Evolutionary conservation across 1,140 invertebrate species (phyloP), one percentile per base, ranked within the genome.

Genomic region (Dinoponera quadriceps): DNA sequence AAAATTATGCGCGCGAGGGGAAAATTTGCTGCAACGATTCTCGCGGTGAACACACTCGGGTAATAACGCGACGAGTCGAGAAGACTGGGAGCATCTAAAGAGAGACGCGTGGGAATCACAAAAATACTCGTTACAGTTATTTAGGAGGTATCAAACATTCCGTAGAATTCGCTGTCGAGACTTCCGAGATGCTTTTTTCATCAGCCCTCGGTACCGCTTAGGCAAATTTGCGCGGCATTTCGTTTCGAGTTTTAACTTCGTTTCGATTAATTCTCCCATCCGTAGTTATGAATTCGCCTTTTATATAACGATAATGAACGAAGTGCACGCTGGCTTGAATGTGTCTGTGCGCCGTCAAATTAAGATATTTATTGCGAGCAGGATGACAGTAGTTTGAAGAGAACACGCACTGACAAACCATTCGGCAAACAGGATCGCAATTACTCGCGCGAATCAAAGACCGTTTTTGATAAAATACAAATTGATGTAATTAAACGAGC

Each of bases 241-340:
- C 86, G 83, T 88, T 88, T 62, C 66, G 73, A 88, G 86, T 88
- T 88, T 88, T 85, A 88, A 88, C 78, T 80, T 88, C 59, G 69
- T 88, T 88, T 80, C 75, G 14, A 29, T 80, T 51, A 80, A 80
- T 80, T 69, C 75, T 57, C 65, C 54, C 60, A 62, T 74, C 78
- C 62, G 69, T 48, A 38, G 75, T n/a, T 7, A n/a, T n/a, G 51
- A 57, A 80, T 80, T 69, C 75, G 29, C 54, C 68, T 71, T 54
- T 80, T 80, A 80, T 27, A 66, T 77, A 66, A 66, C 49, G 63
- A 71, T 80, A 80, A 80, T 65, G 74, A 78, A 77, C 62, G 49
- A 69, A 80, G 51, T 71, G 25, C 65, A 38, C 75, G 33, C n/a
- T n/a, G 33, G 25, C 63, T 44, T 78, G 75, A 80, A 44, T 80